These are phyloP conservation scores for Phrixothrix hirtus DNA, from an alignment of 2,888 invertebrate species.

Conservation along the genomic window DNA sequence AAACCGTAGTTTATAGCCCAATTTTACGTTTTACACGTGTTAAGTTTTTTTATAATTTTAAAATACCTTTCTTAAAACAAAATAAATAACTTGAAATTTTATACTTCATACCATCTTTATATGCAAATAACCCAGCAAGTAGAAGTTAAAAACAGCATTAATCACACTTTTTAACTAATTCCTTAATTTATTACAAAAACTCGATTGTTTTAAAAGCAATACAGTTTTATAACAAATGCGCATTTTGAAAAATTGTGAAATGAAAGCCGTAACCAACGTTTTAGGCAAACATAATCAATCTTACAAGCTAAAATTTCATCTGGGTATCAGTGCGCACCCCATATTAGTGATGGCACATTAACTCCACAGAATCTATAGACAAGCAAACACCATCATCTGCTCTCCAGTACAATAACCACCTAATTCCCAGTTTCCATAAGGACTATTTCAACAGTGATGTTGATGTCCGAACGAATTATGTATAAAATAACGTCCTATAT, in stretches of 20 bases:
- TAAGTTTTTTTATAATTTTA: conserved; percentile 1
- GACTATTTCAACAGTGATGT: conserved; percentile 43
- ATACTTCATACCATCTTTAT: no score
- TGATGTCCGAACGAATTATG: conserved; percentile 55
- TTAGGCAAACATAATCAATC: conserved; percentile 43
- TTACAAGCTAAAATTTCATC: conserved; percentile 46
- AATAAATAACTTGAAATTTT: no score
- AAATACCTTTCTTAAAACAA: not conserved
- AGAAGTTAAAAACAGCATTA: no score
- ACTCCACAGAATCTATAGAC: conserved; percentile 56
- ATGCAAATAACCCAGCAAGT: no score
- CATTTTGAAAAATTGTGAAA: conserved; percentile 24
- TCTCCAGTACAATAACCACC: conserved; percentile 27
- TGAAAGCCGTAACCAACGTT: conserved; percentile 30
- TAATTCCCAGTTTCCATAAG: conserved; percentile 28
- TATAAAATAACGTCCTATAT: conserved; percentile 45
- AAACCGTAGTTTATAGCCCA: conserved; percentile 18
- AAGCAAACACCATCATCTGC: conserved; percentile 53
- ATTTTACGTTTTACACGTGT: conserved; percentile 16
- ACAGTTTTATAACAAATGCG: not conserved
- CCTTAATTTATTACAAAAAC: no score
- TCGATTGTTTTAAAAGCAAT: no score
- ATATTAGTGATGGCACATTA: conserved; percentile 58
- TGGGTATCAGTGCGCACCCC: conserved; percentile 48
- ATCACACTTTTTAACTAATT: no score